Percentiles rank a stretch among this genome's conserved stretches.
Conservation (phyloP, 2,113 vertebrate genomes). For the Ramphastos sulfuratus region DNA sequence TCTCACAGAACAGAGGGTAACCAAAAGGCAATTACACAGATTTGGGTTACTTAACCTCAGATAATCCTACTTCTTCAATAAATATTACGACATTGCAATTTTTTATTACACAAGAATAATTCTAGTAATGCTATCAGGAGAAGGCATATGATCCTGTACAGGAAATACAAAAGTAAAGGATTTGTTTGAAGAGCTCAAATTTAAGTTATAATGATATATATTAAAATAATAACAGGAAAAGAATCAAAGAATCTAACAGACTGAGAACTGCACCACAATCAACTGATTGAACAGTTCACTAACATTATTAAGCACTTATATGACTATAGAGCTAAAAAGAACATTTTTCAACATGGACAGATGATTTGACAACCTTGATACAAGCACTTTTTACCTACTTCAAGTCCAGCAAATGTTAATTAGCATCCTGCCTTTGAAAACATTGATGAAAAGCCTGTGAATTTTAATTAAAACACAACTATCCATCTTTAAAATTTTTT, state of each 20-base stretch:
- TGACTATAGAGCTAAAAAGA: not conserved
- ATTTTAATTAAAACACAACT: slow-evolving; percentile 47
- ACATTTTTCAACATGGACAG: not conserved
- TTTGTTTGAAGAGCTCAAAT: not conserved
- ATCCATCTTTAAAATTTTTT: not conserved
- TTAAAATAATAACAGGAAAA: not conserved
- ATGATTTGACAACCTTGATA: not conserved
- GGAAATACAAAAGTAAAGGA: not conserved
- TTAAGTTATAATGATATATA: not conserved
- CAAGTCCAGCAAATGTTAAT: slow-evolving; percentile 16
- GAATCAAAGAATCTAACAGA: not conserved
- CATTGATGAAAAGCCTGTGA: too few species aligned
- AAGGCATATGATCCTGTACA: not conserved
- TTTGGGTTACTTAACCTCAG: not conserved
- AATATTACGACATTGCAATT: not conserved
- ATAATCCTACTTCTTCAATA: not conserved
- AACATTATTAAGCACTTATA: not conserved
- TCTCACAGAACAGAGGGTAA: not conserved
- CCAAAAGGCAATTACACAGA: not conserved
- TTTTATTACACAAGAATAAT: not conserved
- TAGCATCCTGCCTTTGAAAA: slow-evolving; percentile 34
- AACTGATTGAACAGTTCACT: not conserved
- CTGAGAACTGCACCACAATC: not conserved
- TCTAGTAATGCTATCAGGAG: not conserved
- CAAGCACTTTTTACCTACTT: not conserved